These are phyloP conservation scores for Actenoides lindsayi DNA, from an alignment of 2,113 vertebrate species.

Conservation along the genomic window DNA sequence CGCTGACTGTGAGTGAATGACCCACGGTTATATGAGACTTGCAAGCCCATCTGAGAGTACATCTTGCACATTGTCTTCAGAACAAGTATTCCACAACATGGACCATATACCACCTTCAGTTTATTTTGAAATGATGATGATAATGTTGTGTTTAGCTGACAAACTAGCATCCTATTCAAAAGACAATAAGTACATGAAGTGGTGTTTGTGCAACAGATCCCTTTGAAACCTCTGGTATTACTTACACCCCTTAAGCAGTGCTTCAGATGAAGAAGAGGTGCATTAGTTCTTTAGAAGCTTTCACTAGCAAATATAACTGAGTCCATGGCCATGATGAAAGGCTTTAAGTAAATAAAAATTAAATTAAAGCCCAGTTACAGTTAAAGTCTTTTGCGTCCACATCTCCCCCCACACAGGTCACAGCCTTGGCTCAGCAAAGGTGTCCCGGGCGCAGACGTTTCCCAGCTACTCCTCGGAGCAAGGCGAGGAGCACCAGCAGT, in stretches of 20 bases:
- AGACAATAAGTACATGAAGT: neutral
- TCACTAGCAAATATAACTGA: neutral
- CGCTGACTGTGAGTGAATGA: neutral
- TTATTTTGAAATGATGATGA: neutral
- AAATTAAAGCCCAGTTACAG: neutral
- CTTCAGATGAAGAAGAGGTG: neutral
- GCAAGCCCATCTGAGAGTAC: neutral
- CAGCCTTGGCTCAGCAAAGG: slow-evolving; percentile 83
- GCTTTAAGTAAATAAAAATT: neutral
- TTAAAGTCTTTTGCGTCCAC: neutral
- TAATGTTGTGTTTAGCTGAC: neutral
- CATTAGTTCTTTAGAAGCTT: neutral
- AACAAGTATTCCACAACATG: neutral
- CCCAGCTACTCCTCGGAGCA: slow-evolving; percentile 90
- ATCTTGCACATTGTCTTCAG: neutral
- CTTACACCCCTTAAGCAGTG: neutral
- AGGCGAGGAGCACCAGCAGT: slow-evolving; percentile 79
- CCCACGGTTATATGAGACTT: neutral
- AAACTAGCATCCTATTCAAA: neutral
- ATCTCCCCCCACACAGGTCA: slow-evolving; percentile 71
- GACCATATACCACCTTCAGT: neutral
- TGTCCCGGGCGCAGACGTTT: slow-evolving; percentile 94
- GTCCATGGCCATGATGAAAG: accelerated
- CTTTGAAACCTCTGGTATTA: neutral
- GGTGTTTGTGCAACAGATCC: neutral